These are phyloP conservation scores for Cheilosia variabilis DNA, from an alignment of 2,888 invertebrate genomes.

Conservation along the genomic window DNA sequence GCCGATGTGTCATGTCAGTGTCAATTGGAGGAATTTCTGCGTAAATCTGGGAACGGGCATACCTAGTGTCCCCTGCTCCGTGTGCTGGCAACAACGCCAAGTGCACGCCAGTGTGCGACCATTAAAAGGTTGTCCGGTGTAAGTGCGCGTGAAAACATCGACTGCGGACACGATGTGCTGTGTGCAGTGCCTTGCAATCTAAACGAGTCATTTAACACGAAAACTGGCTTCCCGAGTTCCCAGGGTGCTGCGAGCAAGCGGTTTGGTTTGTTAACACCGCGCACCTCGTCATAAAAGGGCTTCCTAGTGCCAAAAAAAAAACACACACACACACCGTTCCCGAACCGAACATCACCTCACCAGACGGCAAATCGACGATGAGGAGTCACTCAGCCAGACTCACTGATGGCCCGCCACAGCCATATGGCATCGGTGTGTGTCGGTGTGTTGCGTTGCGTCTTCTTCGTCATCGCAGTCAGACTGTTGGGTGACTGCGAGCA, in stretches of 20 bases:
- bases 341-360: conserved; percentile 23
- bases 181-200: conserved; percentile 73
- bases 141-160: conserved; percentile 75
- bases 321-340: conserved; percentile 1
- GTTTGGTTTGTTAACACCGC: conserved; percentile 61
- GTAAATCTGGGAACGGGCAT: conserved; percentile 66
- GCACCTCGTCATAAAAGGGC: conserved; percentile 75
- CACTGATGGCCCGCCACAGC: conserved; percentile 35
- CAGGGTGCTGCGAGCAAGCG: conserved; percentile 56
- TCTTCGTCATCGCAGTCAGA: conserved; percentile 65
- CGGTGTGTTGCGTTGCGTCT: conserved; percentile 14
- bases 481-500: conserved; percentile 76
- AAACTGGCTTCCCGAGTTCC: conserved; percentile 48
- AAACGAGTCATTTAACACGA: conserved; percentile 74
- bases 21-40: conserved; percentile 72
- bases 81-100: neutral
- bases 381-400: conserved; percentile 37
- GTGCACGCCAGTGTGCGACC: conserved; percentile 53
- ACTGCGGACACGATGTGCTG: conserved; percentile 58
- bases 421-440: conserved; percentile 24
- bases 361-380: conserved; percentile 16
- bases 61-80: conserved; percentile 40
- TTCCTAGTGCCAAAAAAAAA: conserved; percentile 69
- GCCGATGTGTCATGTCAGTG: conserved; percentile 73
- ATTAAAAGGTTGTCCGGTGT: conserved; percentile 73